Base-by-base conservation (phyloP, 1,140 invertebrate genomes). In the Meteorus sp. region DNA sequence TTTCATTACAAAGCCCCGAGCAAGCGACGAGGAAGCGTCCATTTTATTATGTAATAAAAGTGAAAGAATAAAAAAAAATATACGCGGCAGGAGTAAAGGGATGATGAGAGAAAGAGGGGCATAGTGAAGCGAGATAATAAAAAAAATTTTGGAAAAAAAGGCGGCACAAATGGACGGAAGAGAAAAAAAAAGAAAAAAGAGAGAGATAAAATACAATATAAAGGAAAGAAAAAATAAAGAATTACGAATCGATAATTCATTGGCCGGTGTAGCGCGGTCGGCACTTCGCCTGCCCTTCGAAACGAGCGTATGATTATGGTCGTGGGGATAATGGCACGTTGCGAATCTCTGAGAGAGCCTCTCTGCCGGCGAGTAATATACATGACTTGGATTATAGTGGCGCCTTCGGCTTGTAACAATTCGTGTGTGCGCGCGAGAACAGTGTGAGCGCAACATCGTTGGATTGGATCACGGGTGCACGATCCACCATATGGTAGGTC, bases 291-390 rank as follows among this genome's bases (percentile, higher is more conserved):
- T 59, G 61, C 56, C 35, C 47, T 59, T 25, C 59, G 60, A 65
- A 68, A 70, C 65, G 66, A 68, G 66, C 63, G 68, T 59, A 64
- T 65, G 68, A 70, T 70, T 70, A 70, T 52, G 61, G 50, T 53
- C 51, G 59, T 35, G 57, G 25, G 47, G 33, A 47, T 68, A 68
- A 68, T 67, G 60, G 59, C 51, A 64, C 54, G 59, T 63, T 63
- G 61, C 53, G 41, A 60, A 53, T 56, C 48, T 57, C 52, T n/a
- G n/a, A n/a, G 44, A 61, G 56, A 59, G 47, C 22, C 17, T 29
- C n/a, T n/a, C n/a, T n/a, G n/a, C n/a, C 22, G 50, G 39, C 17
- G 43, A 43, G 11, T 35, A 9, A 37, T 20, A 57, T 20, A 31
- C 7, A 27, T 29, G n/a, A 8, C 19, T 25, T 45, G 3, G 43